phyloP scores from a whole-genome alignment of 2,113 vertebrate species.

The Tragulus kanchil region DNA sequence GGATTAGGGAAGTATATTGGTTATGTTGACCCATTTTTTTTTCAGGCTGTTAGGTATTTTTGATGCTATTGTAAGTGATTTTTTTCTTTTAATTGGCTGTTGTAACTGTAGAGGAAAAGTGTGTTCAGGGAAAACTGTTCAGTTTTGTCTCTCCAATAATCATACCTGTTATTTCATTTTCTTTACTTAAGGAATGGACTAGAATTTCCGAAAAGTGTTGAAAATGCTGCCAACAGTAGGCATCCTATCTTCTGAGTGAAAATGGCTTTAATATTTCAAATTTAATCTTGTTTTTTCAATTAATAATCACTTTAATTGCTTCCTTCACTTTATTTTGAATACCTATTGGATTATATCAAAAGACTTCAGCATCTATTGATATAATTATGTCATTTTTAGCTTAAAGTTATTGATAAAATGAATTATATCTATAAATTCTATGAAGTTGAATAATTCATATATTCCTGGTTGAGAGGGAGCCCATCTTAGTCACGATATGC shows the following conservation, averaged over 20 bases:
- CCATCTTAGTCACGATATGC: neutral
- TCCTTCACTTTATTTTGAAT: neutral
- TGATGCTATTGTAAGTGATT: neutral
- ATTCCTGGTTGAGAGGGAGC: neutral
- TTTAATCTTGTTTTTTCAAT: neutral
- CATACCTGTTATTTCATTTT: neutral
- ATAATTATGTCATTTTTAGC: slow-evolving; percentile 3
- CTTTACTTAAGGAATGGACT: slow-evolving; percentile 11
- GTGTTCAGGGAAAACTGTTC: no score
- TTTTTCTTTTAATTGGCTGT: neutral
- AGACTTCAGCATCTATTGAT: neutral
- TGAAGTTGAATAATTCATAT: neutral
- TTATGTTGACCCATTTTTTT: neutral
- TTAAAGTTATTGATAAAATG: neutral
- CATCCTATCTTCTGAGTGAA: slow-evolving; percentile 1
- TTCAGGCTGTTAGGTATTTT: neutral
- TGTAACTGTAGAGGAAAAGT: neutral
- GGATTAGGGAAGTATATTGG: neutral
- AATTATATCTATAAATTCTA: neutral
- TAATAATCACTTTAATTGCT: neutral
- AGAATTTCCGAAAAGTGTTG: slow-evolving; percentile 3
- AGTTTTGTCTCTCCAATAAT: neutral
- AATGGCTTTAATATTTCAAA: neutral
- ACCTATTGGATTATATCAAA: neutral
- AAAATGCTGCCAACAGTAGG: neutral